A percentile compares a stretch with the other conserved stretches of the same genome.
Evolutionary conservation across 2,113 vertebrate genomes (phyloP).

Genomic region (Petrocephalus microphthalmus): DNA sequence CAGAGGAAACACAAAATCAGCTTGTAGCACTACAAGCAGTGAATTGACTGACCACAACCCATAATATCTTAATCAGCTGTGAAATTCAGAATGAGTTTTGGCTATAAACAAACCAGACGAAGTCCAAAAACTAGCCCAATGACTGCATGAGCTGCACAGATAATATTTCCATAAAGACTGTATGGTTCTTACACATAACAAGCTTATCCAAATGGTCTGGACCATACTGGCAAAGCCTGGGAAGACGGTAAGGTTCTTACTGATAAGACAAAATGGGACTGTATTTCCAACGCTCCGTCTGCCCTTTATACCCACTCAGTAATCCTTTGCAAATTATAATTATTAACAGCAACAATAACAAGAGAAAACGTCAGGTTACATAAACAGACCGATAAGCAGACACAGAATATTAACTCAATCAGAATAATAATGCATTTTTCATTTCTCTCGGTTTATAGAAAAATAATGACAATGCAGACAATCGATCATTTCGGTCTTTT

Average conservation of each 20-base stretch:
- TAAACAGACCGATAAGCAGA: slow-evolving; percentile 6
- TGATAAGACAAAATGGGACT: slow-evolving; percentile 23
- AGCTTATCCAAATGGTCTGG: slow-evolving; percentile 25
- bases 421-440: neutral
- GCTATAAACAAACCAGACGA: slow-evolving; percentile 18
- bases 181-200: slow-evolving; percentile 24
- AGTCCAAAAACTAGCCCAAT: slow-evolving; percentile 11
- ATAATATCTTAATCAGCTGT: slow-evolving; percentile 24
- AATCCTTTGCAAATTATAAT: slow-evolving; percentile 20
- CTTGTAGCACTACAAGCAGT: slow-evolving; percentile 7
- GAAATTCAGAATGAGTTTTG: slow-evolving; percentile 18
- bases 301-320: slow-evolving; percentile 9
- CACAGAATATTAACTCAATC: neutral
- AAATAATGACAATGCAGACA: slow-evolving; percentile 1
- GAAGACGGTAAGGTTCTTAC: slow-evolving; percentile 22
- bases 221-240: slow-evolving; percentile 3
- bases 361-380: slow-evolving; percentile 11
- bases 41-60: slow-evolving; percentile 10
- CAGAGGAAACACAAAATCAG: slow-evolving; percentile 10
- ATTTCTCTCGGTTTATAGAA: neutral
- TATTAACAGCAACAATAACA: slow-evolving; percentile 9
- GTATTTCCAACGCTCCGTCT: slow-evolving; percentile 4
- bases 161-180: slow-evolving; percentile 28
- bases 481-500: neutral
- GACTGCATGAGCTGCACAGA: slow-evolving; percentile 16